Conservation (phyloP, 2,797 vertebrate genomes). For the Rhinichthys osculus region DNA sequence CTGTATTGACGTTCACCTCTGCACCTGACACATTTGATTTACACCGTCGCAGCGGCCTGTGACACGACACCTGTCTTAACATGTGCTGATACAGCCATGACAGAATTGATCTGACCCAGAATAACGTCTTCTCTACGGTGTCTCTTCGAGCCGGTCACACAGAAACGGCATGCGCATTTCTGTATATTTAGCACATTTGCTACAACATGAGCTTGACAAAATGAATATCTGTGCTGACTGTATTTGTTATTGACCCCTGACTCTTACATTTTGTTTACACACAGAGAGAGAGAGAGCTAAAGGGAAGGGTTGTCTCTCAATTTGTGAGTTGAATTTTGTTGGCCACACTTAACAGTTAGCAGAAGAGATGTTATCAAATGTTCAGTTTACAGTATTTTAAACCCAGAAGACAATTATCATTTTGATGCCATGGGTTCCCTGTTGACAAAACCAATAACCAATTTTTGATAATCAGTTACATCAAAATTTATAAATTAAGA, state of each 20-base stretch:
- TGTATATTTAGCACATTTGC: neutral
- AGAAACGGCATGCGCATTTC: neutral
- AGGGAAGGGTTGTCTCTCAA: no score
- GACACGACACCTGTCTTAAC: constrained; percentile 10
- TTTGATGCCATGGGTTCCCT: no score
- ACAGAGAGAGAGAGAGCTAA: no score
- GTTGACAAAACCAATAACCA: no score
- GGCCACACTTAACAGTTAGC: no score
- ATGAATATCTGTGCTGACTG: constrained; percentile 1
- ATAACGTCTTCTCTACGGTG: neutral
- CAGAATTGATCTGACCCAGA: constrained; percentile 16
- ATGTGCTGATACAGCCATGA: constrained; percentile 20
- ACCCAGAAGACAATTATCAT: no score
- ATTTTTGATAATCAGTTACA: no score
- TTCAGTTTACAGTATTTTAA: no score
- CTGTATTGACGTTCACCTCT: constrained; percentile 35
- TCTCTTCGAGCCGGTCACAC: neutral
- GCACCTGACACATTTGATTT: constrained; percentile 40
- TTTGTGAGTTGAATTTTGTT: no score
- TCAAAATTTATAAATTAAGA: no score
- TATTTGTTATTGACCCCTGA: constrained; percentile 7
- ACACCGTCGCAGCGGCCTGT: neutral
- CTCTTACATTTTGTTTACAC: neutral
- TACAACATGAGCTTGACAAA: constrained; percentile 3
- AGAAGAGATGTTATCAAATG: no score